These are phyloP conservation scores for Momotus momota DNA, from an alignment of 2,797 vertebrate genomes.

Conservation along the genomic window DNA sequence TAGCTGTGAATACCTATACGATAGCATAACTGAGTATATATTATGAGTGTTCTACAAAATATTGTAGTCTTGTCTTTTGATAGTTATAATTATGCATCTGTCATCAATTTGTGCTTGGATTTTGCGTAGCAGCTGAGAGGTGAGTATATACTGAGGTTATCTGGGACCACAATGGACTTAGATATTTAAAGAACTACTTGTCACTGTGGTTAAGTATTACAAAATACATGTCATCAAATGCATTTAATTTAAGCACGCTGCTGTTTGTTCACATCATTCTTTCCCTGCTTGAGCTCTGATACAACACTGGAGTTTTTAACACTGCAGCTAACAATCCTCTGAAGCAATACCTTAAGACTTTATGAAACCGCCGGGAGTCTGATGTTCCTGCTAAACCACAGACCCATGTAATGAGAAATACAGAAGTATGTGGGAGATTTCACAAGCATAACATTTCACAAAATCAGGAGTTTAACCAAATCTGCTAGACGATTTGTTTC, in stretches of 20 bases:
- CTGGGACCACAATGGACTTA: not conserved
- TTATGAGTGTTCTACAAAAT: not conserved
- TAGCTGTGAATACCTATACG: not conserved
- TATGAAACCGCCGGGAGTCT: not conserved
- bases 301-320: not conserved
- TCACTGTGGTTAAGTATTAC: not conserved
- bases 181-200: slow-evolving; percentile 18
- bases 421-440: not conserved
- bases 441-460: not conserved
- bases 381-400: not conserved
- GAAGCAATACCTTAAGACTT: not conserved
- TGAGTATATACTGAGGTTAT: not conserved
- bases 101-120: not conserved
- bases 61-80: not conserved
- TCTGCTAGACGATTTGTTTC: not conserved
- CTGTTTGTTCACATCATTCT: not conserved
- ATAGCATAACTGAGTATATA: not conserved
- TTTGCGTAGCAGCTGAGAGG: not conserved
- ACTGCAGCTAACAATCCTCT: not conserved
- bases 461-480: not conserved
- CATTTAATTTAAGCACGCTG: not conserved
- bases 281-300: not conserved
- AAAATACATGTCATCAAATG: not conserved
- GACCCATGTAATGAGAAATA: not conserved
- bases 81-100: not conserved